Evolutionary conservation across 1,140 invertebrate genomes (phyloP).

Genomic region (Neodiprion fabricii): DNA sequence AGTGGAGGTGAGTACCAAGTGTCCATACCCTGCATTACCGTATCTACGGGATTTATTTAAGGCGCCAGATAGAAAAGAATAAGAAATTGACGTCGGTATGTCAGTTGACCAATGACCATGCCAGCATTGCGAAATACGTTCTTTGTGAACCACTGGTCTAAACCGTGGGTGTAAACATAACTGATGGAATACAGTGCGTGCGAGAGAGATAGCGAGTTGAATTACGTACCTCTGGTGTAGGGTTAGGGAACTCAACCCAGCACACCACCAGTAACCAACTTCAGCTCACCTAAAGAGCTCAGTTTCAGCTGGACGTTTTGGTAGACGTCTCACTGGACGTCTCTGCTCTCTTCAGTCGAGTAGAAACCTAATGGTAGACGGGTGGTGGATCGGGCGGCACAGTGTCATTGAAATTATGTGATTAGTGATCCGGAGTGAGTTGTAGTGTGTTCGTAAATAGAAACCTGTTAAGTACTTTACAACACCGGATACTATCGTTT

Average conservation of each 20-base stretch:
- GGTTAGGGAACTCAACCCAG: background rate
- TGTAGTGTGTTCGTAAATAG: slow-evolving; percentile 1
- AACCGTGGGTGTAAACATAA: too few relatives aligned
- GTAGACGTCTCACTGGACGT: too few relatives aligned
- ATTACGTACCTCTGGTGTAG: background rate
- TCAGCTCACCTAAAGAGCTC: background rate
- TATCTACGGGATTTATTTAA: too few relatives aligned
- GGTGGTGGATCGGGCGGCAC: background rate
- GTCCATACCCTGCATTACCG: too few relatives aligned
- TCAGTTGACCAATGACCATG: too few relatives aligned
- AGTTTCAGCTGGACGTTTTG: background rate
- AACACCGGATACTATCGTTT: background rate
- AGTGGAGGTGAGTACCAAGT: too few relatives aligned
- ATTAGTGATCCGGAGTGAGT: background rate
- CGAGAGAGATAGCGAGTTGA: too few relatives aligned
- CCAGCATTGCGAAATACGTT: too few relatives aligned
- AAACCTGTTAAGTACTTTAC: background rate
- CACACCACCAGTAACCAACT: background rate
- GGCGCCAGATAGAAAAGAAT: too few relatives aligned
- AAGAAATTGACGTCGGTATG: too few relatives aligned
- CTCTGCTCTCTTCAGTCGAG: background rate
- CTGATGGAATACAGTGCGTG: too few relatives aligned
- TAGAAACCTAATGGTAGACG: background rate
- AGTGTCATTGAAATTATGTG: slow-evolving; percentile 1
- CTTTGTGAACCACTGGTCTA: too few relatives aligned